Percentiles rank a stretch among this genome's conserved stretches.
These are phyloP conservation scores for Leptocoma aspasia DNA, from an alignment of 2,113 vertebrate genomes.

Conservation along the genomic window DNA sequence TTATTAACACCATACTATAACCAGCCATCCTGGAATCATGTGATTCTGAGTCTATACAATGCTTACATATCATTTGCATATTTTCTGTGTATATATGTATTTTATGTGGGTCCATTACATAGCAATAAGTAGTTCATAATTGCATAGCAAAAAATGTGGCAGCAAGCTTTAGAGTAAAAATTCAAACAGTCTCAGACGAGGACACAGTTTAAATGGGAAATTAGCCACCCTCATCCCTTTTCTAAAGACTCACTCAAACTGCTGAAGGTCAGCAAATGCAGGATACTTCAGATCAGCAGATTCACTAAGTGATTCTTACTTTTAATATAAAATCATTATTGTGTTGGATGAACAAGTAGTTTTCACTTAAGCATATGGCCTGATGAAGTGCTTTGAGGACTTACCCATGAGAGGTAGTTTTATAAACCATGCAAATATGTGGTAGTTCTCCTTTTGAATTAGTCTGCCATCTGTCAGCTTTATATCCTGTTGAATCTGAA, in stretches of 20 bases:
- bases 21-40: not conserved
- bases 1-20: not conserved
- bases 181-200: not conserved
- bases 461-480: not conserved
- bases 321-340: not conserved
- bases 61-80: not conserved
- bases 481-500: not conserved
- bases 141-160: not conserved
- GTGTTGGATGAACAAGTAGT: not conserved
- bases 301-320: not conserved
- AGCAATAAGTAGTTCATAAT: not conserved
- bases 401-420: not conserved
- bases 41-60: not conserved
- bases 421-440: not conserved
- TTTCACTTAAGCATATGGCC: not conserved
- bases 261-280: not conserved
- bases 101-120: not conserved
- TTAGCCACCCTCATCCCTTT: not conserved
- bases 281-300: not conserved
- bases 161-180: not conserved
- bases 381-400: not conserved
- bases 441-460: slow-evolving; percentile 1
- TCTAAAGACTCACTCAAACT: not conserved
- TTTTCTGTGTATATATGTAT: not conserved
- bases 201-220: not conserved